Evolutionary conservation across 2,797 vertebrate species (phyloP), one percentile per base, ranked within the genome.

Genomic region (Falco cherrug): DNA sequence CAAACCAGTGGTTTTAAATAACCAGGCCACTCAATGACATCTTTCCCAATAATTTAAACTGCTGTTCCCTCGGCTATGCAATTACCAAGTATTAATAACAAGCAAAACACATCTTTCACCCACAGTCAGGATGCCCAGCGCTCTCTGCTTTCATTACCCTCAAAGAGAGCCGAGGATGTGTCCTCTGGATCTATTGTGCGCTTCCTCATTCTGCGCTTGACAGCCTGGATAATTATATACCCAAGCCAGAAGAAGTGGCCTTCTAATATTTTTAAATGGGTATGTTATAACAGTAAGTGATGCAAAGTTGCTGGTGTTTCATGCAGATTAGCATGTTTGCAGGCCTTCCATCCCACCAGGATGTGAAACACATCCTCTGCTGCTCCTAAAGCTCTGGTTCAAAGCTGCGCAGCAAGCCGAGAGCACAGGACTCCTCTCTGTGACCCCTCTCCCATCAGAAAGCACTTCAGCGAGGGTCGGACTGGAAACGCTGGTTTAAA

Each of bases 11-110:
- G 29, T 87, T 70, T 86, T 84, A 64, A 95, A 75, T 86, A 96
- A 95, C 69, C 77, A 90, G 81, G 94, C 71, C 89, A 90, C 87
- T 94, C 92, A 86, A 83, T 95, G 94, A 93, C 80, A 93, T 89
- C 89, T 96, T 97, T 91, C 0, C 33, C 89, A 94, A 92, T 53
- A 51, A 77, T 86, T 89, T 87, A 77, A 94, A 94, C 83, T 83
- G 65, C 77, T 41, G 68, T 67, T 89, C 78, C 85, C 81, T 84
- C 54, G 63, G 56, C 43, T 73, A 20, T 70, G 89, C 91, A 95
- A 96, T 96, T 89, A 94, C 83, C 60, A 15, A 64, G 69, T 35
- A 37, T 70, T 95, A 94, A 89, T 84, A 84, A 84, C 74, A 75
- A 69, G 70, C 37, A 78, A 90, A 87, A 81, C 5, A 78, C 60